phyloP scores from a whole-genome alignment of 2,888 invertebrate species.

The Thysanoteuthis rhombus region DNA sequence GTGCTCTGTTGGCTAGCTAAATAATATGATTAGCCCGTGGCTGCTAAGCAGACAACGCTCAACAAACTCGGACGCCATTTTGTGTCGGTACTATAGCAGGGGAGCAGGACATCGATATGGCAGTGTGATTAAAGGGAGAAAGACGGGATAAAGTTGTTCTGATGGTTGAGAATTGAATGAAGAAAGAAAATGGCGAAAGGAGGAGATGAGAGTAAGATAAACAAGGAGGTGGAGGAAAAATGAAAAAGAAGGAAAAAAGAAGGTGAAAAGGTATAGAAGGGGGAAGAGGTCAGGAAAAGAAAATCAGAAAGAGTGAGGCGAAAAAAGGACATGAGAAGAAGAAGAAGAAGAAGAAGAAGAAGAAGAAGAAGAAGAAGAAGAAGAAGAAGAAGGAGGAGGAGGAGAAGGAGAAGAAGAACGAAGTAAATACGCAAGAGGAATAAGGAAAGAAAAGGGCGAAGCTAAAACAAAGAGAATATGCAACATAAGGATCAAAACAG shows the following conservation, averaged over 20 bases:
- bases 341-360: not conserved
- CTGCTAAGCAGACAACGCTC: slow-evolving; percentile 12
- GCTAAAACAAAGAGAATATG: no score
- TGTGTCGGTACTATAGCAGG: not conserved
- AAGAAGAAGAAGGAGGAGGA: not conserved
- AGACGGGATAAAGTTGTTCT: not conserved
- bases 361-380: not conserved
- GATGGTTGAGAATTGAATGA: no score
- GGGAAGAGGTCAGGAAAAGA: not conserved
- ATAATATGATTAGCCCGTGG: slow-evolving; percentile 12
- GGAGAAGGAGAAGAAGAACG: no score
- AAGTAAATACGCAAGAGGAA: no score
- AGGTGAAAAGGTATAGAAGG: not conserved
- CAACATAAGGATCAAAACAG: no score
- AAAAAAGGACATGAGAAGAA: not conserved
- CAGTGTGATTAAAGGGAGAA: not conserved
- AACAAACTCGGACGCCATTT: not conserved
- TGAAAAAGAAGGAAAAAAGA: not conserved
- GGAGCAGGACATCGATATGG: not conserved
- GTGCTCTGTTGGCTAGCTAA: not conserved
- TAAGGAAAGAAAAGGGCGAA: no score
- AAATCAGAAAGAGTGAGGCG: not conserved
- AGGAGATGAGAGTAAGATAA: not conserved
- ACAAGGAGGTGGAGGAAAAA: not conserved
- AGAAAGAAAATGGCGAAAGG: not conserved